Conservation (phyloP, 2,797 vertebrate genomes). For the Acanthiza pusilla region DNA sequence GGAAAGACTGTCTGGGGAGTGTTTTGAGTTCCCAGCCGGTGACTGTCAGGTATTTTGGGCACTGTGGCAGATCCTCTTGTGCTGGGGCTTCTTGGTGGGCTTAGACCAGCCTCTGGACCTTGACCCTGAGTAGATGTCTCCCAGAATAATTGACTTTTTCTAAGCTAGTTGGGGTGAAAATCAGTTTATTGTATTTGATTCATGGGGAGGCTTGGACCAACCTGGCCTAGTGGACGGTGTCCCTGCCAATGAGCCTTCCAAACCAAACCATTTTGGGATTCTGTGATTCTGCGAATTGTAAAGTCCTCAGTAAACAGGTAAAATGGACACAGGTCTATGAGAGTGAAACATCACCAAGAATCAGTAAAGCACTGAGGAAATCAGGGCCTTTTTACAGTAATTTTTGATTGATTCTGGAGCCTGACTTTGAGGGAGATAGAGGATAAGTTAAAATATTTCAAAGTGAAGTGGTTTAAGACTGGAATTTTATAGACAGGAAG, state of each 20-base stretch:
- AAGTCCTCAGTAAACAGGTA: neutral
- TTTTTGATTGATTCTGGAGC: neutral
- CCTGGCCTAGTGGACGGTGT: neutral
- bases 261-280: neutral
- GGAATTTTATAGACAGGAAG: neutral
- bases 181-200: neutral
- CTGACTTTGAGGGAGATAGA: neutral
- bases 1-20: neutral
- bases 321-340: neutral
- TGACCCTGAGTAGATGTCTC: neutral
- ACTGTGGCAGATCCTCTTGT: neutral
- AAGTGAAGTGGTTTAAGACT: neutral
- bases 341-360: neutral
- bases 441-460: neutral
- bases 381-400: neutral
- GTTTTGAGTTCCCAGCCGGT: neutral
- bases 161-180: neutral
- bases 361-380: neutral
- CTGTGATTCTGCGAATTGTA: neutral
- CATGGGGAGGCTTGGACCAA: neutral
- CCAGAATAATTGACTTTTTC: neutral
- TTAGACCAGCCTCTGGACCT: neutral
- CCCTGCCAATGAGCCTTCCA: neutral
- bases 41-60: neutral
- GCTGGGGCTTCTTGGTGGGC: neutral